phyloP scores from a whole-genome alignment of 2,113 vertebrate species.

The Petrocephalus zakoni region DNA sequence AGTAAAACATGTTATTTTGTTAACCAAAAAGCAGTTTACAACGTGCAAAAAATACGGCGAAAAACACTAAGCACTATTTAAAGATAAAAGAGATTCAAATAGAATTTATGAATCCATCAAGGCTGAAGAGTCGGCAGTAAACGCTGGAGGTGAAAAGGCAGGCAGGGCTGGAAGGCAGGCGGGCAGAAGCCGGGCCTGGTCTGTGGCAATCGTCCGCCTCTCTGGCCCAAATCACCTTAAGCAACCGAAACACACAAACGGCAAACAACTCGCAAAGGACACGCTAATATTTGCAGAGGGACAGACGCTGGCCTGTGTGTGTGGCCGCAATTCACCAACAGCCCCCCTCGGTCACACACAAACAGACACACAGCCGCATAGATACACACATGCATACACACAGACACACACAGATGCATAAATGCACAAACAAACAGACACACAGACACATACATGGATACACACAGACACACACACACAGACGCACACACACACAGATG shows the following conservation, averaged over 20 bases:
- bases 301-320: constrained; percentile 46
- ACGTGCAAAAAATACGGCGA: not conserved
- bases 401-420: constrained; percentile 27
- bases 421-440: constrained; percentile 36
- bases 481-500: constrained; percentile 38
- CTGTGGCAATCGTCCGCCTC: constrained; percentile 54
- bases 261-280: constrained; percentile 77
- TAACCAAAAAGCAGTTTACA: not conserved
- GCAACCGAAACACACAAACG: constrained; percentile 70
- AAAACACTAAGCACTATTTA: not conserved
- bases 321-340: constrained; percentile 26
- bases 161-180: not conserved
- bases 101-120: not conserved
- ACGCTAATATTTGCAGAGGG: constrained; percentile 76
- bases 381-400: constrained; percentile 37
- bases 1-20: not conserved
- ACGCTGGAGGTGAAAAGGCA: not conserved
- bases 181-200: constrained; percentile 45
- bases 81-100: not conserved
- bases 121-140: not conserved
- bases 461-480: constrained; percentile 22
- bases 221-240: constrained; percentile 54
- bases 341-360: not conserved
- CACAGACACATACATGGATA: constrained; percentile 33
- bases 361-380: constrained; percentile 21